Evolutionary conservation across 2,113 vertebrate genomes (phyloP).

Genomic region (Mastomys natalensis): DNA sequence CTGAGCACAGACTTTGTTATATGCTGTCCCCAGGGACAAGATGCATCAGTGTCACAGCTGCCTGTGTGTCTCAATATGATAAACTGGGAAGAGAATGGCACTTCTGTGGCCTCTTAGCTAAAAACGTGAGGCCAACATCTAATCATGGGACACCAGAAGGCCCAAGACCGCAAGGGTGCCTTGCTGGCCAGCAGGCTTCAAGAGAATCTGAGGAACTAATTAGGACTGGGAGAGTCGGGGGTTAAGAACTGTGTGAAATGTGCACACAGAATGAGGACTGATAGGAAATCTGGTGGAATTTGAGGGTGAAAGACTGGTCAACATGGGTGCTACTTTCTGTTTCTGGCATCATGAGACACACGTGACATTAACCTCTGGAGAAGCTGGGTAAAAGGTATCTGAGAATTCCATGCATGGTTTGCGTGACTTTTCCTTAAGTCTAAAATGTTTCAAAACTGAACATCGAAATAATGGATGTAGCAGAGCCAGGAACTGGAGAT

Average conservation of each 20-base stretch:
- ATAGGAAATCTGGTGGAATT: not conserved
- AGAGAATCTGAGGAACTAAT: no score
- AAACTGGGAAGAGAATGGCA: not conserved
- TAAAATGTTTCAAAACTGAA: conserved; percentile 56
- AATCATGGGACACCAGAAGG: not conserved
- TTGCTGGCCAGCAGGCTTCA: not conserved
- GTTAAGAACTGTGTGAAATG: not conserved
- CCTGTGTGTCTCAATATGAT: not conserved
- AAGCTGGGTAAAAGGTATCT: not conserved
- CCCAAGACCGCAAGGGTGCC: not conserved
- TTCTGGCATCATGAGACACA: not conserved
- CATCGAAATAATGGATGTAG: not conserved
- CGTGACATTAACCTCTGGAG: not conserved
- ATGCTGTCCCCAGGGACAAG: not conserved
- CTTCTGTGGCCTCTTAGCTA: not conserved
- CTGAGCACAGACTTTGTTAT: not conserved
- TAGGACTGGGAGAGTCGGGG: not conserved
- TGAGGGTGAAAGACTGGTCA: not conserved
- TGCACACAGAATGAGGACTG: not conserved
- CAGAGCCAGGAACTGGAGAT: not conserved
- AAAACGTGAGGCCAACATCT: not conserved
- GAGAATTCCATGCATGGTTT: not conserved
- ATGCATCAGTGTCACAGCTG: not conserved
- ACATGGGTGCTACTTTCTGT: not conserved
- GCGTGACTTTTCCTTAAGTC: not conserved